These are phyloP conservation scores for Rhinatrema bivittatum DNA, from an alignment of 2,797 vertebrate genomes.

Conservation along the genomic window DNA sequence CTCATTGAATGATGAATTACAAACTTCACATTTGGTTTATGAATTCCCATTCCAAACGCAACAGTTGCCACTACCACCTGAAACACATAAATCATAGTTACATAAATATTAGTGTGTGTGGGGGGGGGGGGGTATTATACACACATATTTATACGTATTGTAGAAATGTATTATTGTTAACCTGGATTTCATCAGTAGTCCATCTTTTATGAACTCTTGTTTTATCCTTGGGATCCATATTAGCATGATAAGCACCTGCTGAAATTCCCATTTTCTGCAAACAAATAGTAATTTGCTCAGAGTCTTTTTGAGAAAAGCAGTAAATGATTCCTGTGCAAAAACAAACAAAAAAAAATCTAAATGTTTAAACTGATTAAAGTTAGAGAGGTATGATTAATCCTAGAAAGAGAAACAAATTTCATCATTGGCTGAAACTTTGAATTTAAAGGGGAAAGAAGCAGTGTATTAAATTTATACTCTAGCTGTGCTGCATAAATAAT, in stretches of 20 bases:
- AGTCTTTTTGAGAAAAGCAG: conserved; percentile 95
- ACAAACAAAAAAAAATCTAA: conserved; percentile 2
- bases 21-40: conserved; percentile 89
- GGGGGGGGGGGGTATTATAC: too few species aligned
- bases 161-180: too few species aligned
- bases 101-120: too few species aligned
- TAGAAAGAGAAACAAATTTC: too few species aligned
- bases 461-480: too few species aligned
- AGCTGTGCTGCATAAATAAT: too few species aligned
- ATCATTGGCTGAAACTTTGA: too few species aligned
- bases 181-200: conserved; percentile 82
- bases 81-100: conserved; percentile 14
- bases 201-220: conserved; percentile 76
- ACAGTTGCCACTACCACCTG: conserved; percentile 95
- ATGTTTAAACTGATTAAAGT: neutral
- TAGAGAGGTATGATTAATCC: neutral
- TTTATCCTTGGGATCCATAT: conserved; percentile 78
- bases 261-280: conserved; percentile 73
- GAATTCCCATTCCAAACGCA: conserved; percentile 97
- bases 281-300: conserved; percentile 72
- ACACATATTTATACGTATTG: too few species aligned
- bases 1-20: conserved; percentile 96
- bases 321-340: conserved; percentile 81
- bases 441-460: too few species aligned
- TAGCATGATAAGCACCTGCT: conserved; percentile 80